phyloP scores from a whole-genome alignment of 2,113 vertebrate species.

The Gnathonemus longibarbis region DNA sequence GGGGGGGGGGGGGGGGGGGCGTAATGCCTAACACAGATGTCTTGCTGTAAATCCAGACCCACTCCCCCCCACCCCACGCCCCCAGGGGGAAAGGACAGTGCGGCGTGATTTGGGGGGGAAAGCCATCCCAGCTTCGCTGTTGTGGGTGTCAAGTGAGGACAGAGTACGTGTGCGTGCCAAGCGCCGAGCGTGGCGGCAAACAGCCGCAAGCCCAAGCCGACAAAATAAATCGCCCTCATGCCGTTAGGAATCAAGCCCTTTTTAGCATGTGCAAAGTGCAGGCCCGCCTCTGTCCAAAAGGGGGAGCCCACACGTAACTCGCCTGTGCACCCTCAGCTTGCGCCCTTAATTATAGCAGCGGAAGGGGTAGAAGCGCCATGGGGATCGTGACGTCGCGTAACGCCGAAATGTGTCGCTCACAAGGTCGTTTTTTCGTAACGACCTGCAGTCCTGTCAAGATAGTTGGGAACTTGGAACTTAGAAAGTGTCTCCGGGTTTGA shows the following conservation, averaged over 20 bases:
- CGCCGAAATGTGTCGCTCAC: neutral
- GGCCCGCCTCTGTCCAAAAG: neutral
- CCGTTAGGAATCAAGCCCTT: neutral
- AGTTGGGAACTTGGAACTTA: neutral
- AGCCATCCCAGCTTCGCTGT: too few relatives aligned
- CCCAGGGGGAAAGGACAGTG: neutral
- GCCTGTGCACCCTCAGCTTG: neutral
- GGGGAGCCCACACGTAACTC: neutral
- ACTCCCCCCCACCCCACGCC: neutral
- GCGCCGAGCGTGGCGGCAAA: neutral
- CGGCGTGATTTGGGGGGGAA: neutral
- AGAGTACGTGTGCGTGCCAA: neutral
- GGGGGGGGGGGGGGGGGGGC: neutral
- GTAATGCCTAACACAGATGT: slow-evolving; percentile 16
- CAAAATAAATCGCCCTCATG: neutral
- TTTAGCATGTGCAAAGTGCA: neutral
- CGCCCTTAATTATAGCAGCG: neutral
- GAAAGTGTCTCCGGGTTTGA: neutral
- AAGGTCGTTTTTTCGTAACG: neutral
- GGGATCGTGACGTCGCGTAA: neutral
- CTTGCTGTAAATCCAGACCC: slow-evolving; percentile 19
- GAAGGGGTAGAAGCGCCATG: neutral
- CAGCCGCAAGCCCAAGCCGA: neutral
- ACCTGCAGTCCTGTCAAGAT: neutral
- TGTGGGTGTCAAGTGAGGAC: slow-evolving; percentile 18